Base-by-base conservation (phyloP, 2,797 vertebrate species). In the Staurois parvus region DNA sequence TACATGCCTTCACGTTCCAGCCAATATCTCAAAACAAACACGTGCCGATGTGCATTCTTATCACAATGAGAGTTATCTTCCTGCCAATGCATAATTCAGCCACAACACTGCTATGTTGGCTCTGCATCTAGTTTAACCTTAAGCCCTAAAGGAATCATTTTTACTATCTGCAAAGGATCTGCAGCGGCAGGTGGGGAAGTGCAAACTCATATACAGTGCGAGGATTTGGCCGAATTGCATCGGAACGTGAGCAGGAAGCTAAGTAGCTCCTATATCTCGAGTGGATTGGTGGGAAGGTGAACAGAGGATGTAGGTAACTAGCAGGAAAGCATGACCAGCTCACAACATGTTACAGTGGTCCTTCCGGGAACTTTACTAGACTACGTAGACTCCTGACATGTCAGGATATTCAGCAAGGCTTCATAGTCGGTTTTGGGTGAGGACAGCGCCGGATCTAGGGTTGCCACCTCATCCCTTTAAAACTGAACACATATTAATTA, bases 131-230 rank as follows among this genome's bases (percentile, higher is more conserved):
- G 34, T 85, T 67, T 73, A 79, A 79, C 83, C 76, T 74, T 73
- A 79, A 79, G 68, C 59, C 84, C 52, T 72, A 74, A 74, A 79
- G 56, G 59, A 85, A 80, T 79, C 24, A 79, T 67, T 79, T 74
- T 10, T 37, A n/a, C 21, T 74, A 73, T 73, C 69, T 59, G 4
- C 56, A 67, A 68, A 48, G 37, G 66, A 84, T 73, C 30, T 30
- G 34, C 29, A 42, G 67, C 62, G 21, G 28, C 59, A 5, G 29
- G 70, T 13, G 70, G 9, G n/a, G 26, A 32, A 17, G 17, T 5
- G 30, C 11, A 17, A 4, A 24, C n/a, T 66, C 59, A 48, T 34
- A n/a, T 77, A 84, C 70, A 52, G 19, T 40, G 21, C 6, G n/a
- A 1, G 70, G 56, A 85, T 74, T 79, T 66, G 30, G 17, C 34